Percentiles rank a stretch among this genome's conserved stretches.
Conservation (phyloP, 1,140 invertebrate genomes). For the Limonius californicus region DNA sequence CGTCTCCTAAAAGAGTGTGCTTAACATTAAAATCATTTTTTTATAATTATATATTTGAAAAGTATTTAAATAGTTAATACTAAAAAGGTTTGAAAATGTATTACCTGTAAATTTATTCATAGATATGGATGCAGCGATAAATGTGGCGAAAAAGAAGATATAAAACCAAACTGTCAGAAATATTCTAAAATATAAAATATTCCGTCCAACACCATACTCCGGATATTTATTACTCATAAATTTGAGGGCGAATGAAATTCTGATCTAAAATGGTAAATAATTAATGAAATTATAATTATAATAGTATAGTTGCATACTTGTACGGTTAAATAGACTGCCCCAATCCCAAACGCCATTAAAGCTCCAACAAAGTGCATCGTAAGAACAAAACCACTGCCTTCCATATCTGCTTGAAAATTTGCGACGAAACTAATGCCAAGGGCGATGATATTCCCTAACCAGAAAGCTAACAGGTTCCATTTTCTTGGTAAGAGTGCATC, state of each 20-base stretch:
- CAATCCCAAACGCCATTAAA: slow-evolving; percentile 57
- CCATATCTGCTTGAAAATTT: slow-evolving; percentile 69
- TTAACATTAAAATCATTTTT: slow-evolving; percentile 2
- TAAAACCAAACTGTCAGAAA: slow-evolving; percentile 44
- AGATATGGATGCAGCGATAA: neutral
- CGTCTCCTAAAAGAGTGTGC: slow-evolving; percentile 48
- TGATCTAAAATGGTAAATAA: too few relatives aligned
- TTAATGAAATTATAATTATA: too few relatives aligned
- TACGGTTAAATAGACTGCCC: slow-evolving; percentile 57
- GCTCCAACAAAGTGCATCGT: slow-evolving; percentile 63
- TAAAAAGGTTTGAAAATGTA: too few relatives aligned
- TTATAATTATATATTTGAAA: too few relatives aligned
- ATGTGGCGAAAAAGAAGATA: slow-evolving; percentile 9
- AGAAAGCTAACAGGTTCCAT: slow-evolving; percentile 35
- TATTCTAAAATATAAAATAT: slow-evolving; percentile 9
- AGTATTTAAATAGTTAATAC: too few relatives aligned
- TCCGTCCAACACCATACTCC: too few relatives aligned
- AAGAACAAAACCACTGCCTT: slow-evolving; percentile 49
- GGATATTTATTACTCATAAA: too few relatives aligned
- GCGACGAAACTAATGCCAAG: slow-evolving; percentile 62
- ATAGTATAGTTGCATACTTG: too few relatives aligned
- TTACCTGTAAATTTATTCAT: neutral
- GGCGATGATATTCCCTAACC: slow-evolving; percentile 48
- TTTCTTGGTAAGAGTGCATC: neutral
- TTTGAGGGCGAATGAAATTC: too few relatives aligned